Conservation (phyloP, 1,140 invertebrate species). For the Drosophila auraria region DNA sequence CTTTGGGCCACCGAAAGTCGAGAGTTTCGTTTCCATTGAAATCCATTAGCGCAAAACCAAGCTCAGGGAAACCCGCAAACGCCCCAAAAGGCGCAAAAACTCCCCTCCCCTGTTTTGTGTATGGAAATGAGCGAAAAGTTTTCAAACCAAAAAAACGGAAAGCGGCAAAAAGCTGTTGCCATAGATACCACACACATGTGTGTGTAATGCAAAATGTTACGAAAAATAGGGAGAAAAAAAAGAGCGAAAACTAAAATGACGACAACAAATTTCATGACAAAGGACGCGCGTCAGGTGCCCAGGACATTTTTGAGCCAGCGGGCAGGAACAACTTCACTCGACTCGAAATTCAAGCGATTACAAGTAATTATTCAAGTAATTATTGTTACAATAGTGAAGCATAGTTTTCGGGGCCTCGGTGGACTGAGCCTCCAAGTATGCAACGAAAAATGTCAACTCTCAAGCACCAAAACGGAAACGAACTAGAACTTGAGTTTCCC, state of each 20-base stretch:
- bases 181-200: conserved; percentile 41
- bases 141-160: conserved; percentile 12
- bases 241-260: neutral
- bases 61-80: conserved; percentile 22
- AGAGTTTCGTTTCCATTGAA: conserved; percentile 27
- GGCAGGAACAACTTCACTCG: conserved; percentile 30
- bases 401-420: conserved; percentile 25
- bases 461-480: neutral
- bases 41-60: conserved; percentile 43
- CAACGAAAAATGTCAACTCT: conserved; percentile 39
- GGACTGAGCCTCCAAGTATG: conserved; percentile 38
- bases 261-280: conserved; percentile 27
- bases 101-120: conserved; percentile 2
- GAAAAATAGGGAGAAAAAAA: conserved; percentile 13
- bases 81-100: conserved; percentile 21
- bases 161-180: conserved; percentile 29
- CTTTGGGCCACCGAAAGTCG: conserved; percentile 7
- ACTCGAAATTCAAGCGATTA: conserved; percentile 36
- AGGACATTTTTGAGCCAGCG: neutral
- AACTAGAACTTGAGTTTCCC: too few species aligned
- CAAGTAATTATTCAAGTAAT: conserved; percentile 38
- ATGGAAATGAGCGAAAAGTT: conserved; percentile 36
- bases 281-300: conserved; percentile 1
- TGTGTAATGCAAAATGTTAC: conserved; percentile 6
- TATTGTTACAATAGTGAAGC: conserved; percentile 40